phyloP scores from a whole-genome alignment of 1,140 invertebrate species.

The Akabosia matsudoensis region DNA sequence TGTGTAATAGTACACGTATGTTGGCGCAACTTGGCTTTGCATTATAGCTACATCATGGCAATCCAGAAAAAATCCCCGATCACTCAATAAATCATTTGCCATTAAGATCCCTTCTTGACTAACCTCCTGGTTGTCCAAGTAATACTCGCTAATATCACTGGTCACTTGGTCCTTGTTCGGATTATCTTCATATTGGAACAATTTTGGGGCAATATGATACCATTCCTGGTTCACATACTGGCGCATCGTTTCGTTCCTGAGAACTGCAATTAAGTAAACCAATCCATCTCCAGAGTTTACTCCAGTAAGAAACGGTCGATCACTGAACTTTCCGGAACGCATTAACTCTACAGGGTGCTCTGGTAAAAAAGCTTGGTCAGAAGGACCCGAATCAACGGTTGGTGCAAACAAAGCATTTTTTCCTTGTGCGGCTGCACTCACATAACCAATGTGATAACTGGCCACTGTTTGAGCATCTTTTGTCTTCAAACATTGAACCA shows the following conservation, averaged over 20 bases:
- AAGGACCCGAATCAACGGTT: background rate
- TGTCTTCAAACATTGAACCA: background rate
- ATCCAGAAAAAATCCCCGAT: conserved; percentile 25
- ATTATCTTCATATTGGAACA: conserved; percentile 38
- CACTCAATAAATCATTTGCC: background rate
- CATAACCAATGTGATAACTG: background rate
- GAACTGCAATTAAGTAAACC: conserved; percentile 30
- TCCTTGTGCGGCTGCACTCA: background rate
- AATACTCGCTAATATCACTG: background rate
- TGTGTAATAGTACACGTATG: conserved; percentile 34
- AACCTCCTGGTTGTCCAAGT: background rate
- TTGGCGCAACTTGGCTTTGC: conserved; percentile 15
- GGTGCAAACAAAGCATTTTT: background rate
- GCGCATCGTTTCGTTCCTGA: conserved; percentile 36
- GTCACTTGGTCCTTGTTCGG: background rate
- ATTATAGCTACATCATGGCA: conserved; percentile 28
- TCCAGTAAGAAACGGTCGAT: background rate
- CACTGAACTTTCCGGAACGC: background rate
- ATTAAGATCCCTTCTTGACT: background rate
- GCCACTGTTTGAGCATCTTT: background rate
- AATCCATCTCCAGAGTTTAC: conserved; percentile 37
- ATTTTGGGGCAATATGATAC: conserved; percentile 32
- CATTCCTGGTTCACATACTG: conserved; percentile 35
- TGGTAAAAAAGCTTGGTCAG: background rate
- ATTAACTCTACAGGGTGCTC: background rate